Evolutionary conservation across 1,140 invertebrate genomes (phyloP), one percentile per base, ranked within the genome.

Genomic region (Conus betulinus): DNA sequence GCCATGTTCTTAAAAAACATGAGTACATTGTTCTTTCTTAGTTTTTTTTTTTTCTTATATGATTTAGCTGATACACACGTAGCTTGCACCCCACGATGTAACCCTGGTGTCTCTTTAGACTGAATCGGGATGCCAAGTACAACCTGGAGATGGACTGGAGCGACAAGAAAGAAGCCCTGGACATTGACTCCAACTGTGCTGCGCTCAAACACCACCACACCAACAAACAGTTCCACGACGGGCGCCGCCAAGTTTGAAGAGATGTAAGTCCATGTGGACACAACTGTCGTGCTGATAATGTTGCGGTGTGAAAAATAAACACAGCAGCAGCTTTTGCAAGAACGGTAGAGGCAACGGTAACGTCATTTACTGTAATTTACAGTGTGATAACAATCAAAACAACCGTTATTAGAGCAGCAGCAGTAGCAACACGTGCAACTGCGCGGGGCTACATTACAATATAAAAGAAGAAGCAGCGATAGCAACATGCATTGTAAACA

Each of bases 111-210:
- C 25, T 67, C 91, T 93, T 11, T 84, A 95, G 96, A 17, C 96
- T 97, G 90, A 97, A 98, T 92, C 97, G 97, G 91, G 96, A 97
- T 63, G 96, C 97, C 0, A 98, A 98, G 93, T 96, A 97, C 87
- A 96, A 97, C 39, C 95, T 98, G 76, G 98, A 98, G 95, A 97
- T 96, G 91, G 98, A 98, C 93, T 98, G 98, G 97, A 98, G 97
- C 90, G 97, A 98, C 93, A 98, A 98, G 96, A 96, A 96, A 84
- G 97, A 97, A 94, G 96, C 98, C 5, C 97, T 97, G 93, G 96
- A 97, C 91, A 97, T 97, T 10, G 98, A 98, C 88, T 93, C 93
- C 67, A 90, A 88, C 57, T 93, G 93, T 90, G 94, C 92, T 55
- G 90, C 90, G 13, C 91, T 95, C 17, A 92, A 92, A 83, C 95